Evolutionary conservation across 1,140 invertebrate genomes (phyloP), one percentile per base, ranked within the genome.

Genomic region (Lepidostoma basale): DNA sequence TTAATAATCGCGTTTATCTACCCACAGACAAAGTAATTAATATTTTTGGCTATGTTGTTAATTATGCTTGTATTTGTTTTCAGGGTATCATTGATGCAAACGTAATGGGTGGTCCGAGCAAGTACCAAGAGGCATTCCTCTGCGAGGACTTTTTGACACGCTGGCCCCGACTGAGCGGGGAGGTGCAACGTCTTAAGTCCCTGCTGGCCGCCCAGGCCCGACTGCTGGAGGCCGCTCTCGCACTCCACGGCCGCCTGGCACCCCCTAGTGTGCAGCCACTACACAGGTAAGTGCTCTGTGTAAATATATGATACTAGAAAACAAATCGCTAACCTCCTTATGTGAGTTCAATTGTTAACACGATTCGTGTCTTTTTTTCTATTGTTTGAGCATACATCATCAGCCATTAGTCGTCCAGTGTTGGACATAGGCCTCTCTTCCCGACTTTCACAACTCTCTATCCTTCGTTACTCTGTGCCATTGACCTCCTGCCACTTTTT

Each of bases 81-180:
- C 76, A 86, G 78, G 96, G 96, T 14, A 94, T 95, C 23, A 95
- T 97, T 67, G 96, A 97, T 79, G 95, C 96, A 0, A 95, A 95
- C 73, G 96, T 98, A 0, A 95, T 95, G 87, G 95, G 96, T n/a
- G 96, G 96, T 6, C 93, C 98, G 52, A 91, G 90, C 28, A 98
- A 97, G 76, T 98, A 97, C 76, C 94, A 95, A 74, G 91, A 96
- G 73, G 94, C 95, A 3, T 98, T 98, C 78, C 91, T 98, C 52
- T 90, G 88, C 2, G 82, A 90, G 3, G 92, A 95, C 66, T 97
- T 94, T 76, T 73, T 78, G 0, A 76, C 81, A 5, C 76, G 83
- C 6, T 89, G 91, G 76, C 89, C 90, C 1, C 89, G 92, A 3
- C 88, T 90, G 74, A 83, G 87, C 26, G 86, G 88, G 0, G 88